Base-by-base conservation (phyloP, 2,888 invertebrate species). In the Biston stratarius region DNA sequence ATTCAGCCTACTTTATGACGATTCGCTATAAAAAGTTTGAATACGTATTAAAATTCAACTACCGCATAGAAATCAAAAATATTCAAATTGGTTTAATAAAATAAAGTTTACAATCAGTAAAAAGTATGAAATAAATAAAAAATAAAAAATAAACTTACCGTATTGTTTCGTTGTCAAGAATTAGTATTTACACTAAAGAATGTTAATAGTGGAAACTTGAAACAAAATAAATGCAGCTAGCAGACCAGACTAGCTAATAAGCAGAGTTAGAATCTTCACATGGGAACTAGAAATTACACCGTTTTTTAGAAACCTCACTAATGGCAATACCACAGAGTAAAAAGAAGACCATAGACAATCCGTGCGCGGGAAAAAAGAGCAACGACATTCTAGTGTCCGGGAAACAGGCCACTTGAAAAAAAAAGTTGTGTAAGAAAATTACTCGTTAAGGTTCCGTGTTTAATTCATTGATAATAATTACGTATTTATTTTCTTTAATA, bases 271-370 rank as follows among this genome's bases (percentile, higher is more conserved):
- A 57, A 58, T 42, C 66, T 61, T 53, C 61, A 44, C 66, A 69
- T 69, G 72, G 66, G 69, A 74, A 69, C 61, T 61, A 61, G 64
- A 67, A 60, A 69, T 59, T 56, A 64, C 71, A 57, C 49, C 42
- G 36, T 70, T 73, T 74, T 72, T 69, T 70, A 58, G 42, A 67
- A 59, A 59, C 66, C 44, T 45, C 67, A 60, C 67, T 74, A 74
- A 74, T 74, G 66, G 69, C 71, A 49, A 69, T 69, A 67, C 65
- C 64, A 60, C 38, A 34, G 52, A 44, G 56, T 62, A 73, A 73
- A 74, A 73, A 74, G 58, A 59, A 55, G 59, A 73, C 66, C 71
- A 72, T 74, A 75, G 74, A 74, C 73, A 75, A 74, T 73, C 71
- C 61, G 49, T 53, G 66, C 58, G 60, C 53, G 53, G 70, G 71